Conservation (phyloP, 1,140 invertebrate species). For the Campodea augens region DNA sequence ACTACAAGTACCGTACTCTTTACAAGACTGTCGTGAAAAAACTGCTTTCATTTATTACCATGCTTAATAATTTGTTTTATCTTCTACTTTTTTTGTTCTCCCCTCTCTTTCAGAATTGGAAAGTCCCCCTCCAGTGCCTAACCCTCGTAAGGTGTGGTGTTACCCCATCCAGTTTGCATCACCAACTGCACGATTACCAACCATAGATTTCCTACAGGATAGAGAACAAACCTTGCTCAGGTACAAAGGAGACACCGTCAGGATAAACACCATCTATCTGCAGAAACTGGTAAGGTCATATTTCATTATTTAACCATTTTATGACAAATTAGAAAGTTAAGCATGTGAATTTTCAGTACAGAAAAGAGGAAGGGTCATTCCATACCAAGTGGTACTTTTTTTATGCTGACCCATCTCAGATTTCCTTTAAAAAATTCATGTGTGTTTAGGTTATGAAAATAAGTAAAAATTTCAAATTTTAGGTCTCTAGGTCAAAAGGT, state of each 20-base stretch:
- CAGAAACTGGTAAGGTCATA: conserved; percentile 53
- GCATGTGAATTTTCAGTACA: too few species aligned
- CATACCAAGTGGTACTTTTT: too few species aligned
- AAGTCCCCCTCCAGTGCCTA: conserved; percentile 39
- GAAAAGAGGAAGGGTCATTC: too few species aligned
- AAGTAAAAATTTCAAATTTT: too few species aligned
- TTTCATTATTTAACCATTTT: not conserved
- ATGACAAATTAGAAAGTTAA: too few species aligned
- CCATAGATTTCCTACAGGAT: conserved; percentile 71
- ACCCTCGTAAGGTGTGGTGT: conserved; percentile 76
- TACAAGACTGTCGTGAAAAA: too few species aligned
- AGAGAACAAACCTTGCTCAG: conserved; percentile 63
- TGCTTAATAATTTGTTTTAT: not conserved
- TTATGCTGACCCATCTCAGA: too few species aligned
- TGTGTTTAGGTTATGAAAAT: too few species aligned
- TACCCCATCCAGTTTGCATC: conserved; percentile 81
- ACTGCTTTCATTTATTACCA: too few species aligned
- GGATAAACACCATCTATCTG: conserved; percentile 69
- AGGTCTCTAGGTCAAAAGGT: too few species aligned
- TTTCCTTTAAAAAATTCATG: too few species aligned
- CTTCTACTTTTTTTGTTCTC: conserved; percentile 5
- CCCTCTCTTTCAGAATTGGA: conserved; percentile 34
- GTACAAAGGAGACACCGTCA: conserved; percentile 67
- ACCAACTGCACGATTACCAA: conserved; percentile 60
- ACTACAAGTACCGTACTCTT: too few species aligned